Percentiles rank a stretch among this genome's conserved stretches.
Conservation (phyloP, 2,113 vertebrate genomes). For the Struthidea cinerea region DNA sequence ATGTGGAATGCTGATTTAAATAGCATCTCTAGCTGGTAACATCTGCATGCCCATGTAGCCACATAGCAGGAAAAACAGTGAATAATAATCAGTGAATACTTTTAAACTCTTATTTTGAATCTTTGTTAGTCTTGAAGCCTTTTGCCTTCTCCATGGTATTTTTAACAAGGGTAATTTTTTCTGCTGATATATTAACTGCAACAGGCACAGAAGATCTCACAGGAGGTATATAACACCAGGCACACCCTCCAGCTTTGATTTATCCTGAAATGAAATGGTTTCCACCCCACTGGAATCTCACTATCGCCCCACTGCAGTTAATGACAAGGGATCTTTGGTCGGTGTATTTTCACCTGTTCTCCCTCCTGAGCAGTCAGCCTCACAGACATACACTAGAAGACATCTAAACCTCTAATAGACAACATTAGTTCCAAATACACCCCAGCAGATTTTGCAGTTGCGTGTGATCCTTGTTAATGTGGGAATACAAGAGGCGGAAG, state of each 20-base stretch:
- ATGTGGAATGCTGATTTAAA: not conserved
- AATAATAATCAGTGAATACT: not conserved
- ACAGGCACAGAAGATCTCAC: not conserved
- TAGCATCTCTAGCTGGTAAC: not conserved
- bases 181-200: not conserved
- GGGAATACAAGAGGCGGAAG: rapidly evolving
- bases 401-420: not conserved
- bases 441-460: not conserved
- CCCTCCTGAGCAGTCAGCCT: not conserved
- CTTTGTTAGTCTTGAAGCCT: not conserved
- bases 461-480: rapidly evolving
- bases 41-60: not conserved
- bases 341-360: not conserved
- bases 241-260: not conserved
- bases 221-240: not conserved
- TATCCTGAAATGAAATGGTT: not conserved
- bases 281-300: not conserved
- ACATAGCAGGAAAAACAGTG: not conserved
- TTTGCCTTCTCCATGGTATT: not conserved
- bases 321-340: not conserved
- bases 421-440: not conserved
- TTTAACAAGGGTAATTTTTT: not conserved
- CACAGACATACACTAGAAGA: not conserved
- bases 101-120: not conserved
- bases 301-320: not conserved